Base-by-base conservation (phyloP, 35 echinoderm and acorn worm genomes). In the Chiridota heheva region DNA sequence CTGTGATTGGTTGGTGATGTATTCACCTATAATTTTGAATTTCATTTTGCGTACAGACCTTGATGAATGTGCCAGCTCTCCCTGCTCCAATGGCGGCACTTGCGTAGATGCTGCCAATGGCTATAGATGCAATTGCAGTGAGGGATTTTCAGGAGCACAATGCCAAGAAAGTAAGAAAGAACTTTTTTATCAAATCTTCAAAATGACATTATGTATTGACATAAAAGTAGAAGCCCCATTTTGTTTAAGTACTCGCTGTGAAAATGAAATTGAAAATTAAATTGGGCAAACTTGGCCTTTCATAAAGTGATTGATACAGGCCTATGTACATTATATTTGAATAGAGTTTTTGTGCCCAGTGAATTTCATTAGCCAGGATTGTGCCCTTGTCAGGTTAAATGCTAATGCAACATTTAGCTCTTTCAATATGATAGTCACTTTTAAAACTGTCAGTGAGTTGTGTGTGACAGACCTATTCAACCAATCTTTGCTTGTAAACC, bases 101-200 rank as follows among this genome's bases (percentile, higher is more conserved):
- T 86, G 83, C 40, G 62, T 62, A 32, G 83, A 86, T 59, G 7
- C 46, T 10, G 42, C 65, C 58, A 86, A 86, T n/a, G 58, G 83
- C 29, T 86, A 77, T 44, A 86, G 49, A 3, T 86, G 83, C 42
- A 33, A n/a, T 2, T 86, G 83, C 66, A 53, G 25, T 2, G 27
- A 32, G 22, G 83, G 83, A 28, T 86, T 64, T 44, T 38, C 69
- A 10, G 83, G 83, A 60, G 40, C 40, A 36, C 53, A 31, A 44
- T 86, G 83, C 42, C 20, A 86, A 49, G 62, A 49, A 18, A 58
- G 83, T 86, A 47, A 83, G 80, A 24, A 17, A 17, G 49, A 15
- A 17, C 24, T 55, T 17, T 55, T 15, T 48, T 36, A 30, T 56
- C 32, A 0, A 38, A 5, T 38, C 7, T n/a, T 7, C 3, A 69